phyloP scores from a whole-genome alignment of 1,140 invertebrate species.

The Psix sp. region DNA sequence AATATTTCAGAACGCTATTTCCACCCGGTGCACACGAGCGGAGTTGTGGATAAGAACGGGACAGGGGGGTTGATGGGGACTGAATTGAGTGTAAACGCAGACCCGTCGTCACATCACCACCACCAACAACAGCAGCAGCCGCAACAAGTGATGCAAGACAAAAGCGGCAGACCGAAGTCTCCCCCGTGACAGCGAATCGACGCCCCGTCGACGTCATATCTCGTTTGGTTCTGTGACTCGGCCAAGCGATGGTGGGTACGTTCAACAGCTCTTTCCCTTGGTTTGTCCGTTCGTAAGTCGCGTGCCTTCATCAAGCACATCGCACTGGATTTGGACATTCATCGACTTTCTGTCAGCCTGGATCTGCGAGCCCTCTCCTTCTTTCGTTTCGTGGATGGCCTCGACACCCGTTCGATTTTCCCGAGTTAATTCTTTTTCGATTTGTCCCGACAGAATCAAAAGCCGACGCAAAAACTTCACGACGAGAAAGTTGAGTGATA shows the following conservation, averaged over 20 bases:
- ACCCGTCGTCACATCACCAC: constrained; percentile 70
- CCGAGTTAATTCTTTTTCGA: neutral
- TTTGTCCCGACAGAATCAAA: neutral
- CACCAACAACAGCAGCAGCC: constrained; percentile 66
- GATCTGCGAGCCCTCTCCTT: neutral
- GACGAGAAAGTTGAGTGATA: constrained; percentile 54
- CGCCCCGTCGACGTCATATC: constrained; percentile 37
- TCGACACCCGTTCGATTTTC: no score
- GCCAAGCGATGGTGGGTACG: constrained; percentile 52
- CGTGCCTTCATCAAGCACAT: constrained; percentile 51
- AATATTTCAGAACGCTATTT: constrained; percentile 73
- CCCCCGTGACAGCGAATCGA: constrained; percentile 74
- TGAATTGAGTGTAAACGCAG: constrained; percentile 67
- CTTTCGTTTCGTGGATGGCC: constrained; percentile 21
- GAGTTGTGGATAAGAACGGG: constrained; percentile 73
- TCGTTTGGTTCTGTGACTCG: constrained; percentile 46
- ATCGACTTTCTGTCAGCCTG: constrained; percentile 26
- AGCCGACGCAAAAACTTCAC: constrained; percentile 14
- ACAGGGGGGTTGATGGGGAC: constrained; percentile 69
- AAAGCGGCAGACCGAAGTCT: constrained; percentile 74
- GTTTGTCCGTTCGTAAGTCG: constrained; percentile 40
- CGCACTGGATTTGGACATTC: constrained; percentile 38
- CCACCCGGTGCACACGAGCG: constrained; percentile 74
- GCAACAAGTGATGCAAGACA: constrained; percentile 75
- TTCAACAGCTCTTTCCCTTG: constrained; percentile 40